Base-by-base conservation (phyloP, 1,140 invertebrate genomes). In the Macrobrachium nipponense region DNA sequence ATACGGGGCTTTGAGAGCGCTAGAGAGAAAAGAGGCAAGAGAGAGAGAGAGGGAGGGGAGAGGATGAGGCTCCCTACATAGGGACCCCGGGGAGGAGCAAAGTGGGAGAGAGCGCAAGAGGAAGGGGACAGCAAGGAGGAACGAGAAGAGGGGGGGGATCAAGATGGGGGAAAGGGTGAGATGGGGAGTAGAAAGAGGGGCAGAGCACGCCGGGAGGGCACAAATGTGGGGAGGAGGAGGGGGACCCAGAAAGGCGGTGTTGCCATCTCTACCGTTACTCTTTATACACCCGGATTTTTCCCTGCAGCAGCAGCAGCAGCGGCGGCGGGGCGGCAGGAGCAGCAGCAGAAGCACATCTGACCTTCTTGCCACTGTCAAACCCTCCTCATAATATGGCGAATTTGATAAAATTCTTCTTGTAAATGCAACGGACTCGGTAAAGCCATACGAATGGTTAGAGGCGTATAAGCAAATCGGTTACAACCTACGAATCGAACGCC, bases 191-290 rank as follows among this genome's bases (percentile, higher is more conserved):
- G 66, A 58, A 44, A 23, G 66, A 14, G 64, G 64, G 79, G n/a
- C 51, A 60, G 15, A 27, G 68, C 18, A 68, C n/a, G 66, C 18
- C 58, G 51, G 23, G 58, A 61, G 80, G 58, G 70, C 5, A 58
- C 11, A 59, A 20, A 79, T n/a, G 76, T 23, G 58, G 36, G 20
- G 70, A 44, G 18, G 68, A 58, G 59, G 51, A 59, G 80, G 20
- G 20, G 70, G 76, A 60, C 20, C n/a, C 18, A 79, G 51, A 44
- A 20, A 61, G 23, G 80, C 70, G 59, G 80, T 82, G 80, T 82
- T 82, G 80, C 80, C 80, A 82, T 72, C 66, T 82, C 80, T 23
- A 58, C 80, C 80, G 80, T 82, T 82, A 82, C 80, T 82, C 80
- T 82, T 82, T 82, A 82, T 23, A 66, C 60, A 43, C 17, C 60